phyloP scores from a whole-genome alignment of 2,888 invertebrate species.

The Oscheius sp. region DNA sequence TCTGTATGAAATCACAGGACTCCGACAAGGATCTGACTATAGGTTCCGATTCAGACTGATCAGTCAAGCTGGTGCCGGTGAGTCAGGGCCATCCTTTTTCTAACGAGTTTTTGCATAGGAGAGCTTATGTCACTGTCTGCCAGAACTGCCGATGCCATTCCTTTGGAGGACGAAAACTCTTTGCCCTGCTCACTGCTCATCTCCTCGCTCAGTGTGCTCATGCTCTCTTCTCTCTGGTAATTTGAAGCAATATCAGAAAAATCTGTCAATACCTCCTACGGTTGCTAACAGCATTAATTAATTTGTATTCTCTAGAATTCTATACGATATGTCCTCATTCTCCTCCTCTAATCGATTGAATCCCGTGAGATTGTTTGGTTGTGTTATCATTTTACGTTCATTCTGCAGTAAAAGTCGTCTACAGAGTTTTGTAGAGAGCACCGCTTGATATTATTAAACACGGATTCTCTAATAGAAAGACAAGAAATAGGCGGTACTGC shows the following conservation, averaged over 20 bases:
- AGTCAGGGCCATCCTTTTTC: not conserved
- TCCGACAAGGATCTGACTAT: slow-evolving; percentile 63
- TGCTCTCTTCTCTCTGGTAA: slow-evolving; percentile 32
- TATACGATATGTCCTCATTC: slow-evolving; percentile 21
- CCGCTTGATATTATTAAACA: slow-evolving; percentile 8
- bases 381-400: slow-evolving; percentile 13
- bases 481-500: slow-evolving; percentile 23
- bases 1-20: slow-evolving; percentile 63
- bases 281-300: slow-evolving; percentile 35
- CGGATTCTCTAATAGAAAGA: slow-evolving; percentile 26
- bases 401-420: slow-evolving; percentile 12
- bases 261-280: slow-evolving; percentile 35
- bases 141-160: slow-evolving; percentile 15
- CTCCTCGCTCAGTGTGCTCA: slow-evolving; percentile 5
- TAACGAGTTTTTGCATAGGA: slow-evolving; percentile 3
- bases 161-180: slow-evolving; percentile 9
- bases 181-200: slow-evolving; percentile 7
- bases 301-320: slow-evolving; percentile 30
- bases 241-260: slow-evolving; percentile 16
- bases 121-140: slow-evolving; percentile 26
- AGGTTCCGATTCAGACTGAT: slow-evolving; percentile 65
- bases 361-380: slow-evolving; percentile 25
- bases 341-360: slow-evolving; percentile 4
- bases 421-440: slow-evolving; percentile 25
- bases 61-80: slow-evolving; percentile 67